Conservation (phyloP, 2,113 vertebrate species). For the Nycticryphes semicollaris region DNA sequence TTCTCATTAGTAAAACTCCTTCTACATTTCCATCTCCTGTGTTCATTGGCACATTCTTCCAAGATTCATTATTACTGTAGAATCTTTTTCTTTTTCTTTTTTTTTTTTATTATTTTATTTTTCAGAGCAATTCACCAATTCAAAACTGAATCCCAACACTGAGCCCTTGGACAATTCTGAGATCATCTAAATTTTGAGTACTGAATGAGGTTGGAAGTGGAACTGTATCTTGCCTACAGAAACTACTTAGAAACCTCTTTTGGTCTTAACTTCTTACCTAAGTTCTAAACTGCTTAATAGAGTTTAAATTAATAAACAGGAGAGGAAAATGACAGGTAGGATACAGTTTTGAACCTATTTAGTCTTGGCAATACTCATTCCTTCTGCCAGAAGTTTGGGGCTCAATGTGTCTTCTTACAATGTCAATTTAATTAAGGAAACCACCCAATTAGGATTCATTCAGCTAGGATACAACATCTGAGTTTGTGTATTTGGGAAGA, state of each 20-base stretch:
- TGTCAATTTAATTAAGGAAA: neutral
- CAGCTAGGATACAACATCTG: neutral
- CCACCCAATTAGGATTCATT: neutral
- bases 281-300: neutral
- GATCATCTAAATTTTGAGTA: neutral
- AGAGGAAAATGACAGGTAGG: neutral
- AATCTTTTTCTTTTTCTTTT: too few relatives aligned
- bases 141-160: neutral
- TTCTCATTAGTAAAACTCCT: neutral
- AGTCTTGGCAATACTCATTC: neutral
- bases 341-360: neutral
- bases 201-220: neutral
- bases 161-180: neutral
- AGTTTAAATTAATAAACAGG: neutral
- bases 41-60: neutral
- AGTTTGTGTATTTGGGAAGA: neutral
- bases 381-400: neutral
- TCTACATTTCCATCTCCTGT: neutral
- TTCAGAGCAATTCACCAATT: neutral
- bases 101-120: too few relatives aligned
- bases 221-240: neutral
- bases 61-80: neutral
- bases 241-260: neutral
- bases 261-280: neutral
- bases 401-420: neutral